Conservation (phyloP, 2,113 vertebrate genomes). For the Phocoena sinus region DNA sequence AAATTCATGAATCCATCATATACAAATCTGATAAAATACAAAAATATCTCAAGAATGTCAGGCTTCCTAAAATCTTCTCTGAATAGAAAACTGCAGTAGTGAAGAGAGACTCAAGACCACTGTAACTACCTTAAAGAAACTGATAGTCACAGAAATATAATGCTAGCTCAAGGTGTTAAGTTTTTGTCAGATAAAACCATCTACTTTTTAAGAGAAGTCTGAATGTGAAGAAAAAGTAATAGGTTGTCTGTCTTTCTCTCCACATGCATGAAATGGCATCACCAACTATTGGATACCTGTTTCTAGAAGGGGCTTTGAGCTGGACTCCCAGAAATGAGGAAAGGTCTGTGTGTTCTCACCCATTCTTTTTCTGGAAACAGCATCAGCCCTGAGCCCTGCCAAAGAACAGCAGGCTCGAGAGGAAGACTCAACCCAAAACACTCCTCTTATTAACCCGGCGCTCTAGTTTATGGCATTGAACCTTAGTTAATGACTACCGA, state of each 20-base stretch:
- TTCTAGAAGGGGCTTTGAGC: neutral
- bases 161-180: too few relatives aligned
- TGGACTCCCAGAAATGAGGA: neutral
- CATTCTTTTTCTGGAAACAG: neutral
- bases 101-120: neutral
- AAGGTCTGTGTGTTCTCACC: neutral
- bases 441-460: neutral
- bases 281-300: neutral
- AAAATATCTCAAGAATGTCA: neutral
- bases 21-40: neutral
- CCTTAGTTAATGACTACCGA: neutral
- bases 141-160: neutral
- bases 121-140: neutral
- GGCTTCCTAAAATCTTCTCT: neutral
- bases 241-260: neutral
- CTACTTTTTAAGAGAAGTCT: neutral
- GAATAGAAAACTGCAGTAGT: neutral
- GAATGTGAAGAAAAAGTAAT: neutral
- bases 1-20: conserved; percentile 4
- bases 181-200: neutral
- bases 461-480: neutral
- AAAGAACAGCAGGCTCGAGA: neutral
- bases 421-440: neutral
- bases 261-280: neutral
- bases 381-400: rapidly evolving